Conservation (phyloP, 2,888 invertebrate species). For the Oegoconia quadripuncta region DNA sequence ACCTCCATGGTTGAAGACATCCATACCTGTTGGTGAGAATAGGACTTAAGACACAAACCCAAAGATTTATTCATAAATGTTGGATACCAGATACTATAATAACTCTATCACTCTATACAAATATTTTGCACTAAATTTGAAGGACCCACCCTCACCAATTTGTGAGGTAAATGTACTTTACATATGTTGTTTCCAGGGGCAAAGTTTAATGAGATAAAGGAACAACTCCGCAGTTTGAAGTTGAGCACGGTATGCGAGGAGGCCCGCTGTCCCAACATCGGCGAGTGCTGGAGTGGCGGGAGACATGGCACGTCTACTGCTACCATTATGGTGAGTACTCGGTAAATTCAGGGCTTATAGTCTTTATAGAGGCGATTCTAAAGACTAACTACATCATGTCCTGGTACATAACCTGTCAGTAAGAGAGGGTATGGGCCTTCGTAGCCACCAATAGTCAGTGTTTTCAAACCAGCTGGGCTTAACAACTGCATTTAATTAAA, state of each 20-base stretch:
- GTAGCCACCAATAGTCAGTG: too few relatives aligned
- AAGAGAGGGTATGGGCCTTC: too few relatives aligned
- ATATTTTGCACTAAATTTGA: too few relatives aligned
- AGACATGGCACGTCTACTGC: slow-evolving; percentile 98
- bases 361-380: too few relatives aligned
- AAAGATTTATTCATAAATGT: background rate
- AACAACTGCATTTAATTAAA: too few relatives aligned
- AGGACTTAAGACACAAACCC: background rate
- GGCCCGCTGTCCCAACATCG: slow-evolving; percentile 98
- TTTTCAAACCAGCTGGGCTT: too few relatives aligned
- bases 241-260: slow-evolving; percentile 98
- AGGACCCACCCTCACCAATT: too few relatives aligned
- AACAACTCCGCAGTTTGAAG: slow-evolving; percentile 90
- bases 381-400: too few relatives aligned
- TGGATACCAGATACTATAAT: background rate
- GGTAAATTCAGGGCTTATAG: too few relatives aligned
- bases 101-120: too few relatives aligned
- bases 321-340: slow-evolving; percentile 97
- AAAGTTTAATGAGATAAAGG: slow-evolving; percentile 91
- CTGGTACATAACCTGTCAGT: too few relatives aligned
- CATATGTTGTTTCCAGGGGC: slow-evolving; percentile 59
- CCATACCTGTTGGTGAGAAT: slow-evolving; percentile 89
- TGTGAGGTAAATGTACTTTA: background rate
- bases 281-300: slow-evolving; percentile 99
- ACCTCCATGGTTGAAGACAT: slow-evolving; percentile 97